phyloP scores from a whole-genome alignment of 2,888 invertebrate genomes.

The Eilema depressum region DNA sequence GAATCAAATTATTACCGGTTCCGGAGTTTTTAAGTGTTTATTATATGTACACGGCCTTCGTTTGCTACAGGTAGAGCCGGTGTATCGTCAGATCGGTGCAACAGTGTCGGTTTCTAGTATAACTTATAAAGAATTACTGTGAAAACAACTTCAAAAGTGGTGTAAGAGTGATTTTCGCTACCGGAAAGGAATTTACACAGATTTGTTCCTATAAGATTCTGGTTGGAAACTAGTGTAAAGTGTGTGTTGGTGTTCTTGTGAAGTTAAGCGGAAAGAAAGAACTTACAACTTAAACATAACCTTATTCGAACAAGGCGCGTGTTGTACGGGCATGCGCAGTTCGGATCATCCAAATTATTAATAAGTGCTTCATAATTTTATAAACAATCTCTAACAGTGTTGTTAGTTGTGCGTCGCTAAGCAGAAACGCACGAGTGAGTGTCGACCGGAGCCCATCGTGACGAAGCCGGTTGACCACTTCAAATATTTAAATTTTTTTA shows the following conservation, averaged over 20 bases:
- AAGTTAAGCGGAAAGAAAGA: slow-evolving; percentile 68
- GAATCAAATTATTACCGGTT: slow-evolving; percentile 83
- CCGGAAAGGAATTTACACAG: slow-evolving; percentile 64
- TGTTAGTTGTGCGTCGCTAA: slow-evolving; percentile 70
- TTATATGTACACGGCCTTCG: slow-evolving; percentile 81
- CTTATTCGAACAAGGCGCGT: slow-evolving; percentile 83
- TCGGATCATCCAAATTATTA: slow-evolving; percentile 75
- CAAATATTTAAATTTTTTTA: slow-evolving; percentile 53
- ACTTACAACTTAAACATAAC: slow-evolving; percentile 82
- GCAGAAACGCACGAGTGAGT: slow-evolving; percentile 68
- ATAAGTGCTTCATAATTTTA: slow-evolving; percentile 81
- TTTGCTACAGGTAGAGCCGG: slow-evolving; percentile 80
- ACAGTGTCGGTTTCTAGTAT: slow-evolving; percentile 68
- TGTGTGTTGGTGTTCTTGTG: slow-evolving; percentile 66
- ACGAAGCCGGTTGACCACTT: slow-evolving; percentile 50
- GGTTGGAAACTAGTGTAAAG: slow-evolving; percentile 68
- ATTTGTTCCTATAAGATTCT: slow-evolving; percentile 74
- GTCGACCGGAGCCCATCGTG: slow-evolving; percentile 41
- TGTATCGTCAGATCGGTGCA: slow-evolving; percentile 72
- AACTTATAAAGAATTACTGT: slow-evolving; percentile 65
- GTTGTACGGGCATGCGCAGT: slow-evolving; percentile 84
- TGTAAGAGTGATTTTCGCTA: slow-evolving; percentile 56
- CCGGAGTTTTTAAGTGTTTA: slow-evolving; percentile 84
- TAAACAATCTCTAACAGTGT: slow-evolving; percentile 81
- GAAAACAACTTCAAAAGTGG: slow-evolving; percentile 65